These are phyloP conservation scores for Clytia hemisphaerica DNA, from an alignment of 30 jellyfish, hydroid and myxozoan genomes.

Conservation along the genomic window DNA sequence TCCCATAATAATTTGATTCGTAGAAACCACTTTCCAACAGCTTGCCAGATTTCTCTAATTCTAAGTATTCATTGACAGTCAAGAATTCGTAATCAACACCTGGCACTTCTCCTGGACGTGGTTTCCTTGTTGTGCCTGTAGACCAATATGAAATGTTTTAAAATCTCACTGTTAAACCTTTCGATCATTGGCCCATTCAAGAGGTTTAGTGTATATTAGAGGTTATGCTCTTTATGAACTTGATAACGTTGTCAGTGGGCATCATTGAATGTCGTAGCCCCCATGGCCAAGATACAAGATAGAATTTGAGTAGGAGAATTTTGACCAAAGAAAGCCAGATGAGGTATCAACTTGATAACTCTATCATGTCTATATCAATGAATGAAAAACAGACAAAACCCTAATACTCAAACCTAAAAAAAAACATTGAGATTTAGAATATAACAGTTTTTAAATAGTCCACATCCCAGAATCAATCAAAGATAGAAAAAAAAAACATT, in stretches of 20 bases:
- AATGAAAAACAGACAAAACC: neutral
- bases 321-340: too few species aligned
- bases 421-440: neutral
- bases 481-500: neutral
- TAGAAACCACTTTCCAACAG: constrained; percentile 88
- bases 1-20: constrained; percentile 93
- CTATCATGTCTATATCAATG: too few species aligned
- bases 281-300: too few species aligned
- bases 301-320: too few species aligned
- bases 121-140: constrained; percentile 94
- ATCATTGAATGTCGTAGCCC: too few species aligned
- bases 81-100: constrained; percentile 95
- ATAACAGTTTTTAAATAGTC: neutral
- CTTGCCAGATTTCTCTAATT: constrained; percentile 81
- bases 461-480: neutral
- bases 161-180: too few species aligned
- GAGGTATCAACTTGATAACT: too few species aligned
- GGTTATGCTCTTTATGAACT: too few species aligned
- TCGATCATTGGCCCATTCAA: too few species aligned
- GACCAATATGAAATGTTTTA: too few species aligned
- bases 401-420: neutral
- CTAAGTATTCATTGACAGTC: constrained; percentile 76
- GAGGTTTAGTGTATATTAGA: too few species aligned
- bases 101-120: constrained; percentile 94
- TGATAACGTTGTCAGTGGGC: too few species aligned